Evolutionary conservation across 2,888 invertebrate genomes (phyloP).

Genomic region (Colletes collaris): DNA sequence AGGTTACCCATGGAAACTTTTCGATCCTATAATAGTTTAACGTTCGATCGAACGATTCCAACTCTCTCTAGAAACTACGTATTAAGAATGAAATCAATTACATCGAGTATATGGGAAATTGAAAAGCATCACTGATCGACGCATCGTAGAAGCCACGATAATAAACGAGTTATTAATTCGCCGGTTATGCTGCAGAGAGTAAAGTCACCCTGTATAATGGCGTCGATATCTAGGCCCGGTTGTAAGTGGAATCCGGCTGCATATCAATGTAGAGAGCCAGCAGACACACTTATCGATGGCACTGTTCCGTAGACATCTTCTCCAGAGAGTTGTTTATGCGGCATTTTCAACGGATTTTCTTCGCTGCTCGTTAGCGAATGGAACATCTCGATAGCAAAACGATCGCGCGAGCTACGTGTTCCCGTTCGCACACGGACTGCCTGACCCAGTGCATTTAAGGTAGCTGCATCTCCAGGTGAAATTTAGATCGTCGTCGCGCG

Average conservation of each 20-base stretch:
- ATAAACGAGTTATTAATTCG: no score
- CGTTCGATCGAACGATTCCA: no score
- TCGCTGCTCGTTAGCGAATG: constrained; percentile 38
- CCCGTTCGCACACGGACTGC: constrained; percentile 32
- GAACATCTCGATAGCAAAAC: constrained; percentile 22
- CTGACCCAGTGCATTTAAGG: constrained; percentile 45
- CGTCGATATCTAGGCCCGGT: constrained; percentile 18
- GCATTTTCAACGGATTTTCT: constrained; percentile 45
- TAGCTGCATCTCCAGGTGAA: constrained; percentile 28
- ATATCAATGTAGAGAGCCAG: constrained; percentile 40
- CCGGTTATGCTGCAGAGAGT: no score
- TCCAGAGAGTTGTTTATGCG: constrained; percentile 45
- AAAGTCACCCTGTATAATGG: not conserved
- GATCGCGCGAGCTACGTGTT: constrained; percentile 35
- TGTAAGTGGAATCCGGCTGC: constrained; percentile 45
- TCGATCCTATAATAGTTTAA: no score
- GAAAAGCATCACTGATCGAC: no score
- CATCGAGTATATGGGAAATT: no score
- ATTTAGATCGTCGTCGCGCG: constrained; percentile 36
- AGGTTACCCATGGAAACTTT: no score
- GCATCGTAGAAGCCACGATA: no score
- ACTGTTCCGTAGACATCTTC: constrained; percentile 35
- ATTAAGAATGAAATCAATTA: no score
- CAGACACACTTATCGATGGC: constrained; percentile 52
- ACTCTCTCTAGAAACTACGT: no score